These are phyloP conservation scores for Labeo rohita DNA, from an alignment of 2,113 vertebrate species.

Conservation along the genomic window DNA sequence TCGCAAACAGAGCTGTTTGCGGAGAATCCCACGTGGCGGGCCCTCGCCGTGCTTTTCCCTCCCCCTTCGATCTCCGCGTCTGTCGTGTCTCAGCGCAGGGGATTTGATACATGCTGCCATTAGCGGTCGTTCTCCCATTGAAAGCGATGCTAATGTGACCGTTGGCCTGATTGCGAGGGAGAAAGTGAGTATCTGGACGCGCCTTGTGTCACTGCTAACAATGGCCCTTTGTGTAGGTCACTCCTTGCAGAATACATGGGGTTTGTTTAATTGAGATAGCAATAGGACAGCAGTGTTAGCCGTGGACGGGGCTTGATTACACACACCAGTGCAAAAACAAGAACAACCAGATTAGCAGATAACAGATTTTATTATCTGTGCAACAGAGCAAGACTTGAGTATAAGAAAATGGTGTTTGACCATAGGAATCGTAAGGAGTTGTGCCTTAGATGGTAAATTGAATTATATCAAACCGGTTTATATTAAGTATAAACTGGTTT, in stretches of 20 bases:
- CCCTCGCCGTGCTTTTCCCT: constrained; percentile 10
- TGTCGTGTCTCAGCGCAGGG: constrained; percentile 53
- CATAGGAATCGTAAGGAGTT: neutral
- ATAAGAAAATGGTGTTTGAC: neutral
- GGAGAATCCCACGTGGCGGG: neutral
- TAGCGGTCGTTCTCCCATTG: constrained; percentile 55
- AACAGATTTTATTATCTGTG: neutral
- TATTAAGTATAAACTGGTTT: neutral
- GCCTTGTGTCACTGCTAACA: constrained; percentile 66
- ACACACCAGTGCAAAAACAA: constrained; percentile 6
- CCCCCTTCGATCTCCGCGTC: neutral
- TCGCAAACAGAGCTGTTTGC: constrained; percentile 16
- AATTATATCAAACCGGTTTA: neutral
- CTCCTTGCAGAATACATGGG: constrained; percentile 68
- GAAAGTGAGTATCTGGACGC: constrained; percentile 61
- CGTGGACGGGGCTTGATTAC: neutral
- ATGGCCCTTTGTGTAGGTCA: constrained; percentile 70
- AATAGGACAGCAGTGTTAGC: neutral
- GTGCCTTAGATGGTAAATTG: neutral
- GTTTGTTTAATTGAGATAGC: constrained; percentile 69
- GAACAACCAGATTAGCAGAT: neutral
- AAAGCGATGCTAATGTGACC: constrained; percentile 65
- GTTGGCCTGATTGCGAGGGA: constrained; percentile 64
- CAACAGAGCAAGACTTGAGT: neutral
- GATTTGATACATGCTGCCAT: constrained; percentile 62